Percentiles rank a stretch among this genome's conserved stretches.
Evolutionary conservation across 1,140 invertebrate genomes (phyloP).

Genomic region (Maniola jurtina): DNA sequence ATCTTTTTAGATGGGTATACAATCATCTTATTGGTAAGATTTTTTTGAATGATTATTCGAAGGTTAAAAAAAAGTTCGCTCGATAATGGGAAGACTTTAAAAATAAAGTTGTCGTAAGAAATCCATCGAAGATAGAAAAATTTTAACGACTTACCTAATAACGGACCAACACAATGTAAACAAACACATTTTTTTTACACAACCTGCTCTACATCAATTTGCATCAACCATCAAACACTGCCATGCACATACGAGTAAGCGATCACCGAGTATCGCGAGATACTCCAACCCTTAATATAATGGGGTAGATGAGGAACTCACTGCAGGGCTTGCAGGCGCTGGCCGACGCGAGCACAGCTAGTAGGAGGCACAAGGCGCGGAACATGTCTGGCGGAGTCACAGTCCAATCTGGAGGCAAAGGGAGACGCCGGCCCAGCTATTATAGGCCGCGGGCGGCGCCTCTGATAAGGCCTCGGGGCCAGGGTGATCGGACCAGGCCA

Average conservation of each 20-base stretch:
- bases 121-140: background rate
- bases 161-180: constrained; percentile 1
- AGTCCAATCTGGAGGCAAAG: constrained; percentile 62
- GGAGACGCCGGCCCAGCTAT: constrained; percentile 74
- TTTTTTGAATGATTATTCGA: too few species aligned
- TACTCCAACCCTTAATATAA: constrained; percentile 13
- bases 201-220: background rate
- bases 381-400: constrained; percentile 69
- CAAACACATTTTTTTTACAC: constrained; percentile 19
- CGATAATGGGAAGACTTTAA: background rate
- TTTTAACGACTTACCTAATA: constrained; percentile 8
- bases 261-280: background rate
- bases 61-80: too few species aligned
- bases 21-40: too few species aligned
- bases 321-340: constrained; percentile 69
- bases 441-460: constrained; percentile 74
- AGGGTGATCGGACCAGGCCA: constrained; percentile 69
- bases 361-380: constrained; percentile 60
- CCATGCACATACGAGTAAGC: background rate
- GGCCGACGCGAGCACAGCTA: constrained; percentile 52
- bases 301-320: constrained; percentile 48
- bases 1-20: too few species aligned
- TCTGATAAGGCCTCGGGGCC: constrained; percentile 71
- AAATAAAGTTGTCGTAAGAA: background rate
- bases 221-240: background rate